Base-by-base conservation (phyloP, 2,113 vertebrate genomes). In the Lycaon pictus region DNA sequence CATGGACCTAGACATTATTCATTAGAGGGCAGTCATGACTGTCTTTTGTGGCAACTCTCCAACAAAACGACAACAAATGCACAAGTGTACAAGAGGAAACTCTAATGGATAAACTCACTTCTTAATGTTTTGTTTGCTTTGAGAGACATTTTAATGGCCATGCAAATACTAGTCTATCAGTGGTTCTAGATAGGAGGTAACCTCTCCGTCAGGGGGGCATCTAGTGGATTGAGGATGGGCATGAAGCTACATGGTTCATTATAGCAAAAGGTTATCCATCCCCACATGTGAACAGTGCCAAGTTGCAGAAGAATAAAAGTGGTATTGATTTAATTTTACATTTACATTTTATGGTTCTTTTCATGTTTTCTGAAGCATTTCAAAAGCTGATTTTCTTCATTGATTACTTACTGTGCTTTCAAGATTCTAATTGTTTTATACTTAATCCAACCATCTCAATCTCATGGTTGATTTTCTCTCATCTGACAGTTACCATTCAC, bases 381-480 rank as follows among this genome's bases (percentile, higher is more conserved):
- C 83, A 62, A 79, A 97, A 27, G 58, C 35, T 9, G 43, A 7
- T 87, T 27, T 16, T 92, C 97, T 94, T 96, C 72, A 94, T 23
- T 5, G 93, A 80, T 43, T 74, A 62, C 93, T 96, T 96, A 62
- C 48, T 65, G 17, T 83, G 1, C 37, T 79, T 95, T 71, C 2
- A 84, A 35, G 3, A 51, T 51, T 89, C 2, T 83, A 20, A 71
- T 81, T 58, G 7, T 62, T 95, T 16, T 51, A 29, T 19, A 65
- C 4, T 95, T 55, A 76, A 29, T 92, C 65, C 72, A 90, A 9
- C 91, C 7, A 7, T 90, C 80, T 97, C 74, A 0, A 35, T 92
- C 86, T 98, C 77, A 55, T 55, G 88, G 79, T 51, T 94, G 94
- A 93, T 96, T 98, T 98, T 95, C 12, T 43, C 7, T 98, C 43